Evolutionary conservation across 2,113 vertebrate genomes (phyloP).

Genomic region (Sylvilagus bachmani): DNA sequence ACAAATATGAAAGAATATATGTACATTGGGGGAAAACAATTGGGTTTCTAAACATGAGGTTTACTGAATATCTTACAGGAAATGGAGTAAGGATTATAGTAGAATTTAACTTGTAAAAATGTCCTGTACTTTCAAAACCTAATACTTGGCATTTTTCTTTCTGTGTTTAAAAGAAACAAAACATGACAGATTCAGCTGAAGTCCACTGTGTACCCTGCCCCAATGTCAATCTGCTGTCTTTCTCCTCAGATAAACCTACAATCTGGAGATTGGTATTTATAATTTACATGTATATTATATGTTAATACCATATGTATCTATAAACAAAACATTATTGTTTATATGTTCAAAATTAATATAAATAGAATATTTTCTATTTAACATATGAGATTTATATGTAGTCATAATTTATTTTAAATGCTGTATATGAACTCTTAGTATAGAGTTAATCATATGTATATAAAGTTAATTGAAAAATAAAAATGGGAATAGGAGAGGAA

Average conservation of each 20-base stretch:
- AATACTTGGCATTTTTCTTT: slow-evolving; percentile 7
- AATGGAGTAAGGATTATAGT: too few species aligned
- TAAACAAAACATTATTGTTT: background rate
- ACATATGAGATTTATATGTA: too few species aligned
- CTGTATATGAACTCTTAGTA: too few species aligned
- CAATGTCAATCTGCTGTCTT: background rate
- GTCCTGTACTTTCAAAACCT: background rate
- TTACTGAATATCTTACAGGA: too few species aligned
- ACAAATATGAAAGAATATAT: too few species aligned
- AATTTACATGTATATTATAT: background rate
- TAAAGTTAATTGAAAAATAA: too few species aligned
- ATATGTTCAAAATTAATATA: slow-evolving; percentile 24
- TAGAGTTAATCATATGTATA: too few species aligned
- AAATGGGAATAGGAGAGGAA: too few species aligned
- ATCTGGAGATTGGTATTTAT: slow-evolving; percentile 27
- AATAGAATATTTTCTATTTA: background rate
- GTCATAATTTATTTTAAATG: too few species aligned
- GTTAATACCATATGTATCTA: background rate
- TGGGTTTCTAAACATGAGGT: too few species aligned
- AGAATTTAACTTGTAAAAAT: too few species aligned
- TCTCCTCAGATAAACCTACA: background rate
- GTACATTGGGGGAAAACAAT: too few species aligned
- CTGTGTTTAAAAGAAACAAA: slow-evolving; percentile 35
- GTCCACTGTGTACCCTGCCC: background rate
- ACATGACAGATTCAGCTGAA: background rate